Evolutionary conservation across 1,140 invertebrate species (phyloP).

Genomic region (Pseudomyrmex cubaensis): DNA sequence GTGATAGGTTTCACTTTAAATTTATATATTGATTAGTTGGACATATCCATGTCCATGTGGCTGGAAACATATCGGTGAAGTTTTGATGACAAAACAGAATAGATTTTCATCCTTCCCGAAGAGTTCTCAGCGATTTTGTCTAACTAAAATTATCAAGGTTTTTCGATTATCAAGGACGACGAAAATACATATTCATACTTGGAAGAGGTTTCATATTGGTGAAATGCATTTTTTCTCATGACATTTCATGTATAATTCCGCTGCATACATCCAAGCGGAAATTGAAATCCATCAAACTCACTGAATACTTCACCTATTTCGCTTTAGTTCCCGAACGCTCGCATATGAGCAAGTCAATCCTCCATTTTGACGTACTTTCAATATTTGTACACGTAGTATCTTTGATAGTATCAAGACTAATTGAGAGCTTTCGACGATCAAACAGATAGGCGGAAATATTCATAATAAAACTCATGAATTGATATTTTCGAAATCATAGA

Average conservation of each 20-base stretch:
- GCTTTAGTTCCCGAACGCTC: conserved; percentile 27
- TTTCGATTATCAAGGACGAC: not conserved
- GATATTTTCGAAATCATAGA: not conserved
- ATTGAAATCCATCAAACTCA: conserved; percentile 59
- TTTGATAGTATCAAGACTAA: conserved; percentile 30
- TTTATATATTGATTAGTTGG: not conserved
- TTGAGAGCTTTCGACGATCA: conserved; percentile 33
- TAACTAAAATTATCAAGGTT: conserved; percentile 15
- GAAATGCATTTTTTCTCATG: conserved; percentile 52
- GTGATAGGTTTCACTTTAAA: not conserved
- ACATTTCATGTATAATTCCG: conserved; percentile 53
- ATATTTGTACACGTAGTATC: conserved; percentile 35
- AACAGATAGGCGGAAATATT: not conserved
- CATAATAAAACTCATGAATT: conserved; percentile 24
- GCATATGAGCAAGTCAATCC: conserved; percentile 53
- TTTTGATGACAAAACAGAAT: not conserved
- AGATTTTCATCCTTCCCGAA: not conserved
- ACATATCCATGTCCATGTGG: too few relatives aligned
- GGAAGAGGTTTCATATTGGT: not conserved
- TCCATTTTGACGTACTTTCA: conserved; percentile 54
- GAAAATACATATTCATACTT: conserved; percentile 20
- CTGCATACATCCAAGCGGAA: conserved; percentile 47
- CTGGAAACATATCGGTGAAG: not conserved
- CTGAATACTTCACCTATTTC: conserved; percentile 58
- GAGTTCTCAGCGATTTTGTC: not conserved